phyloP scores from a whole-genome alignment of 2,797 vertebrate species.

The Eospalax fontanierii region DNA sequence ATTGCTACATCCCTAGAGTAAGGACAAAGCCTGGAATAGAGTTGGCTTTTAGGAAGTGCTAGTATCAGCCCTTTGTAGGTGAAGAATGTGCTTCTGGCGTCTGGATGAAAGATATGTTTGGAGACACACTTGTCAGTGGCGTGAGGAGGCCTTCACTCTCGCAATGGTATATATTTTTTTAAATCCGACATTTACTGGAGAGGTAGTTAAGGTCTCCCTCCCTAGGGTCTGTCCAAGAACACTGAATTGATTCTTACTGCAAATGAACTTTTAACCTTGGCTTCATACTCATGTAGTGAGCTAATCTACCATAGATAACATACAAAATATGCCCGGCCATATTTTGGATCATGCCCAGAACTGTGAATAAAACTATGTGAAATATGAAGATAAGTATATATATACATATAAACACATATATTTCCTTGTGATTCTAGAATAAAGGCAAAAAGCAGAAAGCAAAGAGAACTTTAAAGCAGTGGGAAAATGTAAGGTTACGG shows the following conservation, averaged over 20 bases:
- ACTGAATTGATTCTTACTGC: not conserved
- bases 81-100: not conserved
- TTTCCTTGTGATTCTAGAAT: constrained; percentile 2
- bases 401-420: too few species aligned
- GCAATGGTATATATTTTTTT: not conserved
- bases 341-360: not conserved
- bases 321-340: not conserved
- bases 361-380: constrained; percentile 13
- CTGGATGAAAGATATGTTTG: not conserved
- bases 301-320: not conserved
- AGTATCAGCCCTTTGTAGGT: not conserved
- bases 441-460: not conserved
- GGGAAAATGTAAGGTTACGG: not conserved
- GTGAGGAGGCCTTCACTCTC: not conserved
- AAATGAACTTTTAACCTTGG: constrained; percentile 54
- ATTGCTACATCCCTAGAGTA: too few species aligned
- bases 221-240: not conserved
- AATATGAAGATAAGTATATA: not conserved
- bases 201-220: not conserved
- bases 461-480: not conserved
- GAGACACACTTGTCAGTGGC: not conserved
- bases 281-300: not conserved
- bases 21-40: not conserved
- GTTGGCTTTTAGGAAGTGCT: not conserved
- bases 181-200: not conserved